Evolutionary conservation across 2,113 vertebrate genomes (phyloP).

Genomic region (Cichladusa arquata): DNA sequence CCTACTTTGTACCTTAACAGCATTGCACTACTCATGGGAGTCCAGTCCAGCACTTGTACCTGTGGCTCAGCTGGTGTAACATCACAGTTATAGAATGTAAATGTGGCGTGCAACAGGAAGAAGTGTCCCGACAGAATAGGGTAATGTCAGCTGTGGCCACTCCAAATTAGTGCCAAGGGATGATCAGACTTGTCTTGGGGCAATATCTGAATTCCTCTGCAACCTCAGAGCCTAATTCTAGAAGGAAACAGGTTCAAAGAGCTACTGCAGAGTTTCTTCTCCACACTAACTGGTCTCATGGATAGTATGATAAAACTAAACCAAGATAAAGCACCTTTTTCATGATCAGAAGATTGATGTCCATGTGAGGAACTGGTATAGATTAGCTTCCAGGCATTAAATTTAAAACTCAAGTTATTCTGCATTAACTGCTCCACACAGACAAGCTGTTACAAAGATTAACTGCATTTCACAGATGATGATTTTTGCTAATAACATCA

Average conservation of each 20-base stretch:
- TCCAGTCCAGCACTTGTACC: background rate
- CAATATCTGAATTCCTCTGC: background rate
- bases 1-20: background rate
- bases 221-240: background rate
- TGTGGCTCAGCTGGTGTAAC: background rate
- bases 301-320: background rate
- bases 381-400: background rate
- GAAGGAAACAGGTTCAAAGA: background rate
- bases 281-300: background rate
- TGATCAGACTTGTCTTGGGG: background rate
- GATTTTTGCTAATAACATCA: slow-evolving; percentile 31
- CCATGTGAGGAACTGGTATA: background rate
- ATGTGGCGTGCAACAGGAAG: background rate
- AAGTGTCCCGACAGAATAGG: background rate
- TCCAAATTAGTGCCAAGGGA: background rate
- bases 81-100: background rate
- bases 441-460: background rate
- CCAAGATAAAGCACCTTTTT: background rate
- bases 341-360: background rate
- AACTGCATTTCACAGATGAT: slow-evolving; percentile 31
- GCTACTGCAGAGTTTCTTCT: background rate
- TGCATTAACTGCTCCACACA: background rate
- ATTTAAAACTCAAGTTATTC: background rate
- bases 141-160: background rate
- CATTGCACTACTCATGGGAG: background rate